phyloP scores from a whole-genome alignment of 2,113 vertebrate species.

The Anguilla rostrata region DNA sequence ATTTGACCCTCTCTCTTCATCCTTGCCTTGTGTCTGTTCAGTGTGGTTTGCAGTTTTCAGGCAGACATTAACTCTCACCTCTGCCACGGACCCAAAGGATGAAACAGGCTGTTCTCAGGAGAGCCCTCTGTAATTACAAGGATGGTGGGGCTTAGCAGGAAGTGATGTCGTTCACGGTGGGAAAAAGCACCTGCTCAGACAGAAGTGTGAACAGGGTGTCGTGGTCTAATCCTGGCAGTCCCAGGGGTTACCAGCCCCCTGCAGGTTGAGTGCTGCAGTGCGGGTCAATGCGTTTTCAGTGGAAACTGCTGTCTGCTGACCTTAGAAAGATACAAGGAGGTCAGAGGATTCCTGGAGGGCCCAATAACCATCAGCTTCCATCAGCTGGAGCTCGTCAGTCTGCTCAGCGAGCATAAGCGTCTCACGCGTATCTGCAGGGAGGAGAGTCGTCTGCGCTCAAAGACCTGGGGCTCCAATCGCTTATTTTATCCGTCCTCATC shows the following conservation, averaged over 20 bases:
- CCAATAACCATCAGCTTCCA: neutral
- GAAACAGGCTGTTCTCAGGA: neutral
- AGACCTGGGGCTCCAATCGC: no score
- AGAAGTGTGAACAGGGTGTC: neutral
- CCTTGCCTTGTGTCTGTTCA: neutral
- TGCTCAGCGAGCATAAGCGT: neutral
- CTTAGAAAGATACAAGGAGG: neutral
- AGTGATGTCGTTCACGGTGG: neutral
- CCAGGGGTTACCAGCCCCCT: neutral
- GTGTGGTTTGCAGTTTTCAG: neutral
- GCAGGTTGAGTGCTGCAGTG: neutral
- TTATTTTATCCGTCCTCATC: no score
- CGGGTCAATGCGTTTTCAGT: no score
- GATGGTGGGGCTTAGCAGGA: neutral
- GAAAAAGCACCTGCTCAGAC: neutral
- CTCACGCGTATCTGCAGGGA: neutral
- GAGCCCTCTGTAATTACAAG: slow-evolving; percentile 3
- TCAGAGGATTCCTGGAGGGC: neutral
- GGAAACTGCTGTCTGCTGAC: neutral
- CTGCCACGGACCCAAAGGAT: neutral
- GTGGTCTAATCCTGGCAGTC: neutral
- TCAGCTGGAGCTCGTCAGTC: neutral
- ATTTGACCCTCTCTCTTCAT: neutral
- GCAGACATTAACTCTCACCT: neutral
- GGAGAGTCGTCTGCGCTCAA: neutral